A percentile compares a stretch with the other conserved stretches of the same genome.
phyloP scores from a whole-genome alignment of 2,888 invertebrate species.

The Polymixis flavicincta region DNA sequence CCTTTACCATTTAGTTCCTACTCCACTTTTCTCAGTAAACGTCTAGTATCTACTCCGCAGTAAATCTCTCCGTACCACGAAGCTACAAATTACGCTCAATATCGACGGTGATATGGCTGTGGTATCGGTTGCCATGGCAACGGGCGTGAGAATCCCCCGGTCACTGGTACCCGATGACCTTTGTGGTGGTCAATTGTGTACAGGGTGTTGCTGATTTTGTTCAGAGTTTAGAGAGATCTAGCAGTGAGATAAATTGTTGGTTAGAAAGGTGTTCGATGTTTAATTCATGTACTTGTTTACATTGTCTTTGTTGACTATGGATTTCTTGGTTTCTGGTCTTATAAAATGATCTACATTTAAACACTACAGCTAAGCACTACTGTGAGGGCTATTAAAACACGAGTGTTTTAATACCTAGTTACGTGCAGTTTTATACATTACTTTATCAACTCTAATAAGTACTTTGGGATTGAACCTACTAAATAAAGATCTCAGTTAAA shows the following conservation, averaged over 20 bases:
- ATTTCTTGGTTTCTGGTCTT: not conserved
- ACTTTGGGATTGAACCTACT: too few relatives aligned
- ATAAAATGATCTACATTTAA: not conserved
- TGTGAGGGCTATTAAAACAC: too few relatives aligned
- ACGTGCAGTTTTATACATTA: too few relatives aligned
- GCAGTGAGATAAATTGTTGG: conserved; percentile 2
- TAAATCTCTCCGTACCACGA: conserved; percentile 82
- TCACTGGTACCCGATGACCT: conserved; percentile 66
- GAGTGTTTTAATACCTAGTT: too few relatives aligned
- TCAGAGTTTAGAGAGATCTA: conserved; percentile 27
- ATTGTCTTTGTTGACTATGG: not conserved
- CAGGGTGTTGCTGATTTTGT: conserved; percentile 49
- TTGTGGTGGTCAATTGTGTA: conserved; percentile 62
- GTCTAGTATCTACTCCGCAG: conserved; percentile 73
- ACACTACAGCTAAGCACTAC: not conserved
- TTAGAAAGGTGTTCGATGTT: conserved; percentile 19
- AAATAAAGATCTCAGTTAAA: too few relatives aligned
- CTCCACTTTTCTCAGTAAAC: conserved; percentile 66
- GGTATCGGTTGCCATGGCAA: conserved; percentile 82
- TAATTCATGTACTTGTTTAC: conserved; percentile 29
- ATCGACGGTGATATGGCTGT: conserved; percentile 79
- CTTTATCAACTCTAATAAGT: too few relatives aligned
- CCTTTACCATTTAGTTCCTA: conserved; percentile 54
- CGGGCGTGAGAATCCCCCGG: conserved; percentile 81
- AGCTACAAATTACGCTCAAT: conserved; percentile 87